A percentile compares a stretch with the other conserved stretches of the same genome.
These are phyloP conservation scores for Micoletzkya japonica DNA, from an alignment of 2,888 invertebrate genomes.

Conservation along the genomic window DNA sequence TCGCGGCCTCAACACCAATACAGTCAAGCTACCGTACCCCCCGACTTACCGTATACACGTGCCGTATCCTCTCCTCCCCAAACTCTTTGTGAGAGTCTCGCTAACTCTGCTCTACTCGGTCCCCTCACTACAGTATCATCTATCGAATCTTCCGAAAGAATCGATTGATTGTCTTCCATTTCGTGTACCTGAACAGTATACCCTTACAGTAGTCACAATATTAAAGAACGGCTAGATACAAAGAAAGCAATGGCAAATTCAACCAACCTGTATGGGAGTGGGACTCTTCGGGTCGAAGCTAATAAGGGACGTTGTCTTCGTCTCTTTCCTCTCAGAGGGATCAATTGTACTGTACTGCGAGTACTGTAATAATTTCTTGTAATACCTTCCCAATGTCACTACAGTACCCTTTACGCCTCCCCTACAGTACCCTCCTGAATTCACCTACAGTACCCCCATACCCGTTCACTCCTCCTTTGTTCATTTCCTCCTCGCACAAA, in stretches of 20 bases:
- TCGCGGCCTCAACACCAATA: not conserved
- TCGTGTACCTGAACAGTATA: conserved; percentile 15
- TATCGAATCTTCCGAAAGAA: conserved; percentile 8
- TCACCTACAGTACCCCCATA: not conserved
- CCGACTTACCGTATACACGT: conserved; percentile 4
- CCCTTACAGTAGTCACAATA: not conserved
- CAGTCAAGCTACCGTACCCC: not conserved
- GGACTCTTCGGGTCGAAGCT: conserved; percentile 29
- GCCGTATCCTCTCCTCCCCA: not conserved
- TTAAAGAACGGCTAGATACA: not conserved
- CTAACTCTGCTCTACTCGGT: conserved; percentile 23
- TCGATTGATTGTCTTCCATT: no score
- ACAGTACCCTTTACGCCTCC: no score
- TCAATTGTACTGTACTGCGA: not conserved
- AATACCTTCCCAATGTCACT: no score
- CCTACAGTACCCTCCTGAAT: not conserved
- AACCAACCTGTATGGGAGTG: conserved; percentile 21
- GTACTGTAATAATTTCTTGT: not conserved
- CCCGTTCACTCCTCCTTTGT: not conserved
- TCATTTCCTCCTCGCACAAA: not conserved
- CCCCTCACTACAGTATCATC: conserved; percentile 27
- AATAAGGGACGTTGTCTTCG: conserved; percentile 24
- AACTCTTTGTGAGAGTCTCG: conserved; percentile 6
- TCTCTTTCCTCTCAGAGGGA: conserved; percentile 21
- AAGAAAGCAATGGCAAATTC: not conserved